Evolutionary conservation across 2,888 invertebrate species (phyloP).

Genomic region (Arrhopalites spinosus): DNA sequence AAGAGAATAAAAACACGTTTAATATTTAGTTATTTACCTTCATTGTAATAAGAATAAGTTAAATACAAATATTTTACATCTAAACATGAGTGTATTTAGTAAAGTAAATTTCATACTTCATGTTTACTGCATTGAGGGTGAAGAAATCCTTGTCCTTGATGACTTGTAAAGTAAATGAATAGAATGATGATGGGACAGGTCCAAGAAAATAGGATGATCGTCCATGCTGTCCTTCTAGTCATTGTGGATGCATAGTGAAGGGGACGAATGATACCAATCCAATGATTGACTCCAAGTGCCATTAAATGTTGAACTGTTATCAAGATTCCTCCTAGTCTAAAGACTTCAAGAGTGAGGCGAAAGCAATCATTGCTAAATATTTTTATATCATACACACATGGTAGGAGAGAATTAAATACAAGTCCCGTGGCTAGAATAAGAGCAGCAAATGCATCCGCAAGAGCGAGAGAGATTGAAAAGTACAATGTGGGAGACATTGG

Average conservation of each 20-base stretch:
- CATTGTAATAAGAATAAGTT: too few species aligned
- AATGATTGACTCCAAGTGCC: slow-evolving; percentile 70
- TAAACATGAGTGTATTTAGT: too few species aligned
- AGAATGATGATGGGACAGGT: slow-evolving; percentile 63
- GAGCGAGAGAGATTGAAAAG: slow-evolving; percentile 66
- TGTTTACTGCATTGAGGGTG: slow-evolving; percentile 46
- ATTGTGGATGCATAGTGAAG: slow-evolving; percentile 68
- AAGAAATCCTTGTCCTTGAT: slow-evolving; percentile 62
- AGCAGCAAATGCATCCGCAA: slow-evolving; percentile 66
- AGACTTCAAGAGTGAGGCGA: slow-evolving; percentile 59
- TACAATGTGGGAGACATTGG: slow-evolving; percentile 66
- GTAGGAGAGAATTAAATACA: slow-evolving; percentile 64
- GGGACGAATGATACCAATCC: slow-evolving; percentile 68
- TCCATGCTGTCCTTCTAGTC: slow-evolving; percentile 63
- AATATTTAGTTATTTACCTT: too few species aligned
- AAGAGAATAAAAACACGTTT: too few species aligned
- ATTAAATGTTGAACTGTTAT: slow-evolving; percentile 68
- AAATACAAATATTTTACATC: too few species aligned
- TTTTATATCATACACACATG: slow-evolving; percentile 58
- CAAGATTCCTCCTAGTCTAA: slow-evolving; percentile 61
- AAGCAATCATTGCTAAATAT: slow-evolving; percentile 51
- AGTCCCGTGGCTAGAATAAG: slow-evolving; percentile 63
- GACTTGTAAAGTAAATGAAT: slow-evolving; percentile 61
- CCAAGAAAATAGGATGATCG: slow-evolving; percentile 65
- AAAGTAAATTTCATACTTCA: neutral